phyloP scores from a whole-genome alignment of 1,140 invertebrate genomes.

The Tetramorium alpestre region DNA sequence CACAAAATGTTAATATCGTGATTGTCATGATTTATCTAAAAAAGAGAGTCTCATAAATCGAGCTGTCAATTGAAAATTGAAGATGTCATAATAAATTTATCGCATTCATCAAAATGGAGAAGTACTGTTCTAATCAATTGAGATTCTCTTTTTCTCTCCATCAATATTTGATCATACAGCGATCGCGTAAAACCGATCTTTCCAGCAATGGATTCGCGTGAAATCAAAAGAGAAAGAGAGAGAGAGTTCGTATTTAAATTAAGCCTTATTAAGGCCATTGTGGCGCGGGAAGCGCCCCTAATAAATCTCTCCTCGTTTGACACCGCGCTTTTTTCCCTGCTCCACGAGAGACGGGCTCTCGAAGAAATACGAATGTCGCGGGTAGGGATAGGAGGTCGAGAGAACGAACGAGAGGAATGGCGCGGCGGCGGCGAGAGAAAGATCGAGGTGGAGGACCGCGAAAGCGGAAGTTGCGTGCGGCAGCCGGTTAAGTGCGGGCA shows the following conservation, averaged over 20 bases:
- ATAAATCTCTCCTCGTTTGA: constrained; percentile 68
- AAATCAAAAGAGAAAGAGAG: background rate
- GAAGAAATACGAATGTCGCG: constrained; percentile 25
- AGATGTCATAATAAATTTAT: background rate
- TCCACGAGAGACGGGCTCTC: background rate
- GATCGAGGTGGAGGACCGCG: constrained; percentile 48
- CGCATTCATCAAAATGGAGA: background rate
- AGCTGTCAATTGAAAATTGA: background rate
- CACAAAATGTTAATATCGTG: background rate
- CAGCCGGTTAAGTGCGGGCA: constrained; percentile 77
- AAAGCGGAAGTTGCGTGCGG: constrained; percentile 79
- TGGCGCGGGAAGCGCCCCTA: constrained; percentile 32
- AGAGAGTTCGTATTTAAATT: constrained; percentile 60
- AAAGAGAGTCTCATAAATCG: background rate
- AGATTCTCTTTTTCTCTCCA: background rate
- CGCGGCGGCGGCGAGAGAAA: constrained; percentile 5
- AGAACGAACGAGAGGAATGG: constrained; percentile 21
- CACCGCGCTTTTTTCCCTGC: constrained; percentile 15
- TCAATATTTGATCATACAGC: background rate
- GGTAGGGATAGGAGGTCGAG: background rate
- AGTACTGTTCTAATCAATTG: background rate
- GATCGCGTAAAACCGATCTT: background rate
- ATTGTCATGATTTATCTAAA: background rate
- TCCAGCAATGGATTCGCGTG: background rate
- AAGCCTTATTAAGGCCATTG: constrained; percentile 69